Base-by-base conservation (phyloP, 2,797 vertebrate species). In the Rhinella marina region DNA sequence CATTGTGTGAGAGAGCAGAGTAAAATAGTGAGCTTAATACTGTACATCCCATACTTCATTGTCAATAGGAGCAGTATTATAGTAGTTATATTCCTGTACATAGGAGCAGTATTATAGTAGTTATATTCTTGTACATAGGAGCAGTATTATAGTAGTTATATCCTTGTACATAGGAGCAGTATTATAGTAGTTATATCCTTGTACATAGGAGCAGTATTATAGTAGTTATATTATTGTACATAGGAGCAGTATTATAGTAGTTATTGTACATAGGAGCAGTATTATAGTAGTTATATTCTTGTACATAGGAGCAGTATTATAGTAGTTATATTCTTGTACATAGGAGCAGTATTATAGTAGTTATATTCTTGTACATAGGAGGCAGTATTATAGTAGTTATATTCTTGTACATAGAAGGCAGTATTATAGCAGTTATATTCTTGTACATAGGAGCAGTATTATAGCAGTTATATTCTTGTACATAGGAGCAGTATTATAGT, bases 211-310 rank as follows among this genome's bases (percentile, higher is more conserved):
- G 0, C 41, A 41, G n/a, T 29, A 29, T 68, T 68, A 16, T 68
- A 68, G 25, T 27, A 27, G n/a, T 27, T 68, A 68, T 68, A 68
- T 68, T 68, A 25, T 68, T 68, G 64, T 27, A 68, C 25, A 27
- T 68, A 29, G 64, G n/a, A 6, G 64, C 64, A 68, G 64, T 68
- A 68, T 68, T 68, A 68, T 68, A 64, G 64, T 27, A 68, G 64
- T 27, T 68, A 16, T 29, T 21, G 17, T 61, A 9, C 9, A 61
- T 23, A 21, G 9, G 59, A 19, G 59, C 19, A 61, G 11, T 68
- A 68, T 68, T 68, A 68, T 68, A 68, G 64, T 68, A 68, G 64
- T 68, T 68, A 68, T 68, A 68, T 68, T 68, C 64, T 29, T 68
- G 64, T 68, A 68, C 0, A 68, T 68, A 68, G 64, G 64, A 16